Conservation (phyloP, 2,797 vertebrate species). For the Galaxias olidus region DNA sequence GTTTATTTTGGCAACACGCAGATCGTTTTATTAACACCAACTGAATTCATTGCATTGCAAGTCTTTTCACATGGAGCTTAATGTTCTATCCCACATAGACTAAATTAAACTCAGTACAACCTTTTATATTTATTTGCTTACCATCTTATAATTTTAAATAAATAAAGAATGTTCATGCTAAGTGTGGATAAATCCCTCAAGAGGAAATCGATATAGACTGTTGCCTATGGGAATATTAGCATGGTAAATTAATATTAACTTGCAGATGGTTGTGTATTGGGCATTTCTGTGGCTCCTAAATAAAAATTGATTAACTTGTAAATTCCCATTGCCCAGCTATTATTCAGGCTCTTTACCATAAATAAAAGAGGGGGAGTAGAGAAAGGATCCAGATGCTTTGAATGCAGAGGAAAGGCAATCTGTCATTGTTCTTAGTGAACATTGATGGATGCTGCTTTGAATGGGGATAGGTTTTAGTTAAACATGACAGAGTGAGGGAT, state of each 20-base stretch:
- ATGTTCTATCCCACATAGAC: slow-evolving; percentile 16
- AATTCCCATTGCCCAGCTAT: slow-evolving; percentile 82
- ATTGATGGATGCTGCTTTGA: slow-evolving; percentile 88
- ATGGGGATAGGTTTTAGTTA: slow-evolving; percentile 90
- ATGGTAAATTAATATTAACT: slow-evolving; percentile 78
- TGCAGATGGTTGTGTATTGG: slow-evolving; percentile 75
- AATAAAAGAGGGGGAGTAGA: slow-evolving; percentile 72
- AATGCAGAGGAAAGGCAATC: slow-evolving; percentile 75
- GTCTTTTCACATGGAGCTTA: background rate
- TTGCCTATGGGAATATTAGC: slow-evolving; percentile 72
- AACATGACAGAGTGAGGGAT: slow-evolving; percentile 91
- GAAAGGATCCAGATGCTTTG: slow-evolving; percentile 83
- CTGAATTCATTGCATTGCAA: slow-evolving; percentile 19
- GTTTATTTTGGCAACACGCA: slow-evolving; percentile 34
- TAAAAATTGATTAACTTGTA: slow-evolving; percentile 86
- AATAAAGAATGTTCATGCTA: too few species aligned
- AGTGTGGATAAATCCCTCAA: slow-evolving; percentile 48
- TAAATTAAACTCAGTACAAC: slow-evolving; percentile 19
- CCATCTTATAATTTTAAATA: slow-evolving; percentile 30
- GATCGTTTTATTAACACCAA: slow-evolving; percentile 13
- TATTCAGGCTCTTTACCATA: slow-evolving; percentile 82
- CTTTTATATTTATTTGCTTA: slow-evolving; percentile 23
- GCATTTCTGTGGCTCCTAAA: slow-evolving; percentile 69
- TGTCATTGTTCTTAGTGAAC: slow-evolving; percentile 82
- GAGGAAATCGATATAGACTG: slow-evolving; percentile 63